Percentiles rank a stretch among this genome's conserved stretches.
Conservation (phyloP, 1,140 invertebrate species). For the Scaptodrosophila lebanonensis region DNA sequence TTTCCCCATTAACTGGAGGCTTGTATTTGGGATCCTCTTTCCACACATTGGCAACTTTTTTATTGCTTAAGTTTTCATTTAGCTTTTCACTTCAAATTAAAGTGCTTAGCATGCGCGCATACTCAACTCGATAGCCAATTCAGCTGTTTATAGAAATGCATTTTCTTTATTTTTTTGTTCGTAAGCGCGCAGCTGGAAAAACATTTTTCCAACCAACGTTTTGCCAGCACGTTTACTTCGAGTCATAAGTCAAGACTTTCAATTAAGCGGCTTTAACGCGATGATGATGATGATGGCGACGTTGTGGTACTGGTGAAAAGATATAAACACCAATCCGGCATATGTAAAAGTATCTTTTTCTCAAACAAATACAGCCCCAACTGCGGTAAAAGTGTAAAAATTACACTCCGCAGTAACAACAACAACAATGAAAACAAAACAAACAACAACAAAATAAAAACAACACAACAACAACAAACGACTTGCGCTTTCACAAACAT, state of each 20-base stretch:
- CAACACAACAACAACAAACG: slow-evolving; percentile 20
- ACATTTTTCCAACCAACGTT: slow-evolving; percentile 24
- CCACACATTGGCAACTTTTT: no score
- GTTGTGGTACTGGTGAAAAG: slow-evolving; percentile 49
- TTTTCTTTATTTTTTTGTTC: neutral
- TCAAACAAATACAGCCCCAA: slow-evolving; percentile 25
- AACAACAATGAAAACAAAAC: no score
- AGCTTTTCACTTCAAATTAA: neutral
- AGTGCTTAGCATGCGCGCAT: neutral
- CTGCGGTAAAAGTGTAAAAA: slow-evolving; percentile 68
- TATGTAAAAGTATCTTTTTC: slow-evolving; percentile 20
- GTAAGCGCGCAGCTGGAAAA: slow-evolving; percentile 26
- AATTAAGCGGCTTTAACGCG: slow-evolving; percentile 66
- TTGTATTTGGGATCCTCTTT: no score
- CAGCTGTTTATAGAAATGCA: no score
- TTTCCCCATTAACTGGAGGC: no score
- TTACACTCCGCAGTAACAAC: slow-evolving; percentile 42
- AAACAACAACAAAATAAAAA: no score
- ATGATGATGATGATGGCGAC: slow-evolving; percentile 24
- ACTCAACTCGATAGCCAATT: no score
- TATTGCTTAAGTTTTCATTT: no score
- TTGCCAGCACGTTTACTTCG: slow-evolving; percentile 35
- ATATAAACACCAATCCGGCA: slow-evolving; percentile 13
- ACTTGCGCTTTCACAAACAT: slow-evolving; percentile 68
- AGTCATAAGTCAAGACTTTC: slow-evolving; percentile 73